A percentile compares a stretch with the other conserved stretches of the same genome.
Evolutionary conservation across 2,888 invertebrate species (phyloP).

Genomic region (Dicycla oo): DNA sequence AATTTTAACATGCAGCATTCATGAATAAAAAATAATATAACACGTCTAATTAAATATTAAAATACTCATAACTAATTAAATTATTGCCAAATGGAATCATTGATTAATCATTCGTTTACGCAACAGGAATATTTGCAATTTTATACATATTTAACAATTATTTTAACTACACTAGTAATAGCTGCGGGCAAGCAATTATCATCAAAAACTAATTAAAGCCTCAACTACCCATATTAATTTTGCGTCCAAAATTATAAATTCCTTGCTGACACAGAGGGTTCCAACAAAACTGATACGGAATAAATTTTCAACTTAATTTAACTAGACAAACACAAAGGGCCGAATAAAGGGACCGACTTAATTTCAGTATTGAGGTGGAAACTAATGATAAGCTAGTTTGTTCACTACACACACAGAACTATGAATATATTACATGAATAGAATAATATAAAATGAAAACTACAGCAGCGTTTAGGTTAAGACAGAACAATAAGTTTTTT

Average conservation of each 20-base stretch:
- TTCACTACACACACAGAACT: constrained; percentile 63
- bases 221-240: constrained; percentile 81
- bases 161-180: constrained; percentile 61
- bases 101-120: constrained; percentile 46
- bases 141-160: constrained; percentile 54
- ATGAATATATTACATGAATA: constrained; percentile 47
- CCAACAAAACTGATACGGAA: constrained; percentile 85
- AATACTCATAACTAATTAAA: constrained; percentile 52
- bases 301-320: constrained; percentile 91
- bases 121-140: constrained; percentile 38
- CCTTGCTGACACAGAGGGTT: constrained; percentile 85
- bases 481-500: background rate
- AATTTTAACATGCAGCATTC: constrained; percentile 15
- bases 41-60: constrained; percentile 18
- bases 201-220: constrained; percentile 82
- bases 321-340: constrained; percentile 88
- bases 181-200: constrained; percentile 69
- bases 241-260: constrained; percentile 87
- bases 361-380: constrained; percentile 88
- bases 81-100: constrained; percentile 48
- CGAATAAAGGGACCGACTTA: constrained; percentile 85
- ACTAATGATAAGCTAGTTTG: constrained; percentile 88
- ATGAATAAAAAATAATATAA: constrained; percentile 6
- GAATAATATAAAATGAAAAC: background rate
- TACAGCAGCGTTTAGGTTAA: background rate